Evolutionary conservation across 2,888 invertebrate genomes (phyloP).

Genomic region (Craniophora ligustri): DNA sequence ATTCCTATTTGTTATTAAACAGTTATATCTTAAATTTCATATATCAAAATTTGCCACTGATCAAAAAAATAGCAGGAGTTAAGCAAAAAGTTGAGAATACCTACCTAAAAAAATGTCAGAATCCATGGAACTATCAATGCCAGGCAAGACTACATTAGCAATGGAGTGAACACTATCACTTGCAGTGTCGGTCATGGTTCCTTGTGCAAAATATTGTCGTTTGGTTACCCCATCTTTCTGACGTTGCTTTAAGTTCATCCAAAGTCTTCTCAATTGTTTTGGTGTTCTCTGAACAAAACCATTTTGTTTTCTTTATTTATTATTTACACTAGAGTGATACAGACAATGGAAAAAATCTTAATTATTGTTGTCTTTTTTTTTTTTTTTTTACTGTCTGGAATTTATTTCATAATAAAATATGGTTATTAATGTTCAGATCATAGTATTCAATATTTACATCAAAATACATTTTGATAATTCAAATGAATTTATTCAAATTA

Average conservation of each 20-base stretch:
- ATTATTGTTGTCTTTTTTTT: no score
- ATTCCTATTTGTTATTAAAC: no score
- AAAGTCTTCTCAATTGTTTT: conserved; percentile 28
- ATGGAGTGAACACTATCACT: not conserved
- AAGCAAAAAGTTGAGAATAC: not conserved
- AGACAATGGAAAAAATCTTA: no score
- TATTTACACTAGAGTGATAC: not conserved
- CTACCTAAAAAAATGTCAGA: conserved; percentile 24
- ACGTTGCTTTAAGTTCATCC: conserved; percentile 37
- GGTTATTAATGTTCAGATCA: no score
- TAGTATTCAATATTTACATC: no score
- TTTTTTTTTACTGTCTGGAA: no score
- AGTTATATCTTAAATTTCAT: no score
- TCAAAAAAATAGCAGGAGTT: no score
- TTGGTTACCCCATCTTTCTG: not conserved
- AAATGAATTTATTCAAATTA: no score
- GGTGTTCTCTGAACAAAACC: conserved; percentile 29
- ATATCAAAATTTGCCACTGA: no score
- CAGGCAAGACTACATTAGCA: not conserved
- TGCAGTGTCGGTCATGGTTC: conserved; percentile 1
- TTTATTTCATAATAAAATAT: no score
- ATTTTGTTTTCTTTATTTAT: not conserved
- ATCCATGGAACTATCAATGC: conserved; percentile 14
- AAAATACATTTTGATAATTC: no score
- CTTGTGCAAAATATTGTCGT: not conserved